Evolutionary conservation across 2,888 invertebrate genomes (phyloP).

Genomic region (Aphidius colemani): DNA sequence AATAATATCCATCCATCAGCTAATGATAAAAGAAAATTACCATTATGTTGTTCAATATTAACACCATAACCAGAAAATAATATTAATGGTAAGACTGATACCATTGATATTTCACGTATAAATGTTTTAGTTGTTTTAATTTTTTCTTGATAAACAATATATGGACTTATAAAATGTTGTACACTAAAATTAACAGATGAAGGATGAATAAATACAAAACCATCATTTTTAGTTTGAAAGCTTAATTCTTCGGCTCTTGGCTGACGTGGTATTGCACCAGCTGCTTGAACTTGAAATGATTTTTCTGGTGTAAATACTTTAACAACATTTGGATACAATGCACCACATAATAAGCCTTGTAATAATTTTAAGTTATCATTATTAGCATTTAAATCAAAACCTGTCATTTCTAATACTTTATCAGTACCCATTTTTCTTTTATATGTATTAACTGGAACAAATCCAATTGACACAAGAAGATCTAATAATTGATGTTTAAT

Average conservation of each 20-base stretch:
- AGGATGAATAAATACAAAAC: constrained; percentile 74
- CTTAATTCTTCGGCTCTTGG: constrained; percentile 73
- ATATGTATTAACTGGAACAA: constrained; percentile 72
- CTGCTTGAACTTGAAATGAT: constrained; percentile 73
- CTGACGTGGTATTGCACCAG: constrained; percentile 76
- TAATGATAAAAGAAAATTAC: constrained; percentile 73
- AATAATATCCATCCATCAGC: constrained; percentile 85
- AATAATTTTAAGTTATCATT: constrained; percentile 76
- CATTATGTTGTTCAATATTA: constrained; percentile 74
- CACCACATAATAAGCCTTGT: constrained; percentile 86
- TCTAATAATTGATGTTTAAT: constrained; percentile 83
- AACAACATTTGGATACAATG: constrained; percentile 90
- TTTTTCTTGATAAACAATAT: constrained; percentile 82
- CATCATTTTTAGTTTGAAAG: constrained; percentile 77
- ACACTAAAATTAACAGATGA: constrained; percentile 75
- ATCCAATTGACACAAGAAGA: constrained; percentile 76
- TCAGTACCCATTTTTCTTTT: constrained; percentile 66
- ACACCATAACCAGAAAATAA: constrained; percentile 71
- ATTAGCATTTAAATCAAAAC: constrained; percentile 72
- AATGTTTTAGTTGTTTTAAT: constrained; percentile 79
- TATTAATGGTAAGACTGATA: constrained; percentile 75
- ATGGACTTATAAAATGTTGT: constrained; percentile 73
- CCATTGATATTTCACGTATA: constrained; percentile 81
- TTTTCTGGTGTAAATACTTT: constrained; percentile 82
- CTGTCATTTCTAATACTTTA: constrained; percentile 70